These are phyloP conservation scores for Byasa hedistus DNA, from an alignment of 2,888 invertebrate genomes.

Conservation along the genomic window DNA sequence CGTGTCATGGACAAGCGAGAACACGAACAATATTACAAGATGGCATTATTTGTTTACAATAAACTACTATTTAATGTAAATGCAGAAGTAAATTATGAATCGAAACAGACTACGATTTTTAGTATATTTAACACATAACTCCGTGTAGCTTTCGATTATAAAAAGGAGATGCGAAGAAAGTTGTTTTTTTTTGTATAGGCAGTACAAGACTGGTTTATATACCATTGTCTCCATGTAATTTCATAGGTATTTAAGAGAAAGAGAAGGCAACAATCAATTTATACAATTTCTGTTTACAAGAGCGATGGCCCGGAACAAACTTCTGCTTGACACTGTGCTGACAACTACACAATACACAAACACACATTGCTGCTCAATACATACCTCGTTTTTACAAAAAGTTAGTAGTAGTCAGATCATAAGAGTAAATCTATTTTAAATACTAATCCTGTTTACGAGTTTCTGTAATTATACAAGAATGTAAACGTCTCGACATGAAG, in stretches of 20 bases:
- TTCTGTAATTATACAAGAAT: too few relatives aligned
- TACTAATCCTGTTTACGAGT: too few relatives aligned
- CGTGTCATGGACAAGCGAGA: constrained; percentile 12
- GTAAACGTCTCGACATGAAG: too few relatives aligned
- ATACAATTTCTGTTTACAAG: constrained; percentile 29
- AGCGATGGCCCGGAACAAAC: constrained; percentile 65
- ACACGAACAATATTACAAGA: constrained; percentile 6
- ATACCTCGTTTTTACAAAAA: not conserved
- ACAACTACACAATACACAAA: not conserved
- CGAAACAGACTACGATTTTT: too few relatives aligned
- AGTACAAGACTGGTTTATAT: not conserved
- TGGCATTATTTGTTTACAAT: not conserved
- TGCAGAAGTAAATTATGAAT: not conserved
- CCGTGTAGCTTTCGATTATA: not conserved
- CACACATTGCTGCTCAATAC: too few relatives aligned
- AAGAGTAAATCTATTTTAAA: too few relatives aligned
- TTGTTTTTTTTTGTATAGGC: not conserved
- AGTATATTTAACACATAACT: not conserved
- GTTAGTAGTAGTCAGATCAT: not conserved
- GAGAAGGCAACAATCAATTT: constrained; percentile 15
- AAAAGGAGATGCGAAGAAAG: not conserved
- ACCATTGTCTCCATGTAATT: constrained; percentile 13
- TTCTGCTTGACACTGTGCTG: constrained; percentile 50
- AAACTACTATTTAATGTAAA: not conserved
- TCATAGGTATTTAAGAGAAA: constrained; percentile 10